phyloP scores from a whole-genome alignment of 2,797 vertebrate species.

The Silurus aristotelis region DNA sequence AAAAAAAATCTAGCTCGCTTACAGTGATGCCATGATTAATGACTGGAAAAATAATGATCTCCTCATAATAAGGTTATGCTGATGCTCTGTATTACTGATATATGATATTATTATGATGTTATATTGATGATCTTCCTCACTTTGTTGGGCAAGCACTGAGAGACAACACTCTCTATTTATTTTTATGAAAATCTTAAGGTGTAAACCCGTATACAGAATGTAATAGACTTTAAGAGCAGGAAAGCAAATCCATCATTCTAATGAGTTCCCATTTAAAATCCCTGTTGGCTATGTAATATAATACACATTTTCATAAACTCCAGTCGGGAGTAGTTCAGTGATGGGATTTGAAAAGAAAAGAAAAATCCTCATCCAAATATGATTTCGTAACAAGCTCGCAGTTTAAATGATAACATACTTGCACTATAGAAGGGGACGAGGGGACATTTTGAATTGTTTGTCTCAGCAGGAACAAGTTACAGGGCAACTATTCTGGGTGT shows the following conservation, averaged over 20 bases:
- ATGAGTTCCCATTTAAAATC: background rate
- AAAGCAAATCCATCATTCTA: background rate
- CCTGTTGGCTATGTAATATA: background rate
- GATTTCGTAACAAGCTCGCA: background rate
- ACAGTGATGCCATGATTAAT: conserved; percentile 45
- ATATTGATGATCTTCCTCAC: background rate
- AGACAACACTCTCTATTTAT: background rate
- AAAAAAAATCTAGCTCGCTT: conserved; percentile 1
- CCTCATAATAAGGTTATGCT: conserved; percentile 29
- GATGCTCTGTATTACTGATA: conserved; percentile 3
- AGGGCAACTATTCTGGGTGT: conserved; percentile 42
- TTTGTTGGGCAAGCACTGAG: background rate
- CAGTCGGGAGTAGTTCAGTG: background rate
- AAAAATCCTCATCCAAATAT: background rate
- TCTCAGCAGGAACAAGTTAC: conserved; percentile 47
- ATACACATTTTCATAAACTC: background rate
- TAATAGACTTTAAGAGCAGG: background rate
- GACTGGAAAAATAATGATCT: conserved; percentile 41
- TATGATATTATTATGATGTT: conserved; percentile 9
- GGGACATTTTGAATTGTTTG: conserved; percentile 24
- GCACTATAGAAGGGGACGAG: background rate
- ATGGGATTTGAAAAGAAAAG: background rate
- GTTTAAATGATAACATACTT: background rate
- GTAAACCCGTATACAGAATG: background rate
- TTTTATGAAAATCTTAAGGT: background rate